Percentiles rank a stretch among this genome's conserved stretches.
These are phyloP conservation scores for Agonopterix alstromeriana DNA, from an alignment of 2,888 invertebrate genomes.

Conservation along the genomic window DNA sequence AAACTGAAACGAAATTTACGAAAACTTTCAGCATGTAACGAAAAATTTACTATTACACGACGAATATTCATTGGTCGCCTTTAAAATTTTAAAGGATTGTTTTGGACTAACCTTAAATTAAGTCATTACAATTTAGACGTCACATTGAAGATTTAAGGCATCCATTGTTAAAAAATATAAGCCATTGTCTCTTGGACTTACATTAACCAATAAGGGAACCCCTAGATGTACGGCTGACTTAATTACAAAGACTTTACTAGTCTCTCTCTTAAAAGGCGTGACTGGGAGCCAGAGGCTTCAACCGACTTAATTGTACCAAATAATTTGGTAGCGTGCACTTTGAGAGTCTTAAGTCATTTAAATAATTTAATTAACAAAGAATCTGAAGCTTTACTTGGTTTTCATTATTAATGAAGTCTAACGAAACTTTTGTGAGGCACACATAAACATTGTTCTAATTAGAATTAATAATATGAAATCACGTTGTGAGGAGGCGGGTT, in stretches of 20 bases:
- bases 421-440: constrained; percentile 15
- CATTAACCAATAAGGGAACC: not conserved
- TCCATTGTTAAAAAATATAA: not conserved
- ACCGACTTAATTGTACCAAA: constrained; percentile 44
- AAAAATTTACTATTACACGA: too few species aligned
- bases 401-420: constrained; percentile 26
- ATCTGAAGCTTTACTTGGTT: constrained; percentile 26
- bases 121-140: too few species aligned
- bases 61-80: too few species aligned
- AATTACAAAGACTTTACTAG: constrained; percentile 29
- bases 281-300: constrained; percentile 36
- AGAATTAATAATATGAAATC: too few species aligned
- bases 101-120: too few species aligned
- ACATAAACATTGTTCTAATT: constrained; percentile 10
- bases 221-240: constrained; percentile 19
- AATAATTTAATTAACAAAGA: constrained; percentile 58
- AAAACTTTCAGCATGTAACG: too few species aligned
- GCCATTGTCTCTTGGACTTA: not conserved
- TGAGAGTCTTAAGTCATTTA: constrained; percentile 44
- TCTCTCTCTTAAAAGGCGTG: constrained; percentile 26
- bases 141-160: too few species aligned
- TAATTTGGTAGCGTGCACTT: constrained; percentile 51
- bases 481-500: not conserved
- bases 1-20: too few species aligned
- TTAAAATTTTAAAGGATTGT: too few species aligned